Evolutionary conservation across 2,888 invertebrate genomes (phyloP).

Genomic region (Epinotia nisella): DNA sequence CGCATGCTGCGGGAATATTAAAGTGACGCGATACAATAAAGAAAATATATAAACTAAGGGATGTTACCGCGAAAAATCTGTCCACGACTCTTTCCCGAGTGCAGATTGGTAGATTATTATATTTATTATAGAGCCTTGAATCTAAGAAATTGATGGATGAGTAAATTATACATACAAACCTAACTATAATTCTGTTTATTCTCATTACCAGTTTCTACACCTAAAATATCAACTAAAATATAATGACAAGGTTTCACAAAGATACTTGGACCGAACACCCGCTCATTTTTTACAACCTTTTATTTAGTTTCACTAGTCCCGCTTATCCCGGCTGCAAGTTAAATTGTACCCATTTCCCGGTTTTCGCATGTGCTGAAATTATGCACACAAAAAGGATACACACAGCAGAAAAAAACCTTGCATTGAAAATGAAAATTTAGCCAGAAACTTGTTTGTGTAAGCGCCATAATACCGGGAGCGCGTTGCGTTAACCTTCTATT

Average conservation of each 20-base stretch:
- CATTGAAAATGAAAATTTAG: background rate
- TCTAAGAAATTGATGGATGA: background rate
- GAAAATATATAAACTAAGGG: slow-evolving; percentile 35
- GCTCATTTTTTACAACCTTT: background rate
- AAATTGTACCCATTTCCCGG: background rate
- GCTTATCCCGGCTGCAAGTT: background rate
- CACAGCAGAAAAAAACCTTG: background rate
- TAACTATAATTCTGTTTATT: background rate
- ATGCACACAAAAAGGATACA: background rate
- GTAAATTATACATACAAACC: background rate
- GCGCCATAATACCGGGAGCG: too few relatives aligned
- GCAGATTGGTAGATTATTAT: background rate
- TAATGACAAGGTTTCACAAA: background rate
- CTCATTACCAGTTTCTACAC: background rate
- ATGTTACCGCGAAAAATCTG: slow-evolving; percentile 5
- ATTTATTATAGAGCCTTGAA: too few relatives aligned
- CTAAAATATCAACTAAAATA: background rate
- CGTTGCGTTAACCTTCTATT: too few relatives aligned
- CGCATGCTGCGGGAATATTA: slow-evolving; percentile 40
- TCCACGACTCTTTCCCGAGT: background rate
- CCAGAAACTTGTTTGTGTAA: background rate
- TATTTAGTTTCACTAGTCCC: background rate
- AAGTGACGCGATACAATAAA: slow-evolving; percentile 39
- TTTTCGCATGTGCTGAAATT: background rate
- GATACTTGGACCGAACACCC: background rate